Evolutionary conservation across 2,113 vertebrate genomes (phyloP).

Genomic region (Ia io): DNA sequence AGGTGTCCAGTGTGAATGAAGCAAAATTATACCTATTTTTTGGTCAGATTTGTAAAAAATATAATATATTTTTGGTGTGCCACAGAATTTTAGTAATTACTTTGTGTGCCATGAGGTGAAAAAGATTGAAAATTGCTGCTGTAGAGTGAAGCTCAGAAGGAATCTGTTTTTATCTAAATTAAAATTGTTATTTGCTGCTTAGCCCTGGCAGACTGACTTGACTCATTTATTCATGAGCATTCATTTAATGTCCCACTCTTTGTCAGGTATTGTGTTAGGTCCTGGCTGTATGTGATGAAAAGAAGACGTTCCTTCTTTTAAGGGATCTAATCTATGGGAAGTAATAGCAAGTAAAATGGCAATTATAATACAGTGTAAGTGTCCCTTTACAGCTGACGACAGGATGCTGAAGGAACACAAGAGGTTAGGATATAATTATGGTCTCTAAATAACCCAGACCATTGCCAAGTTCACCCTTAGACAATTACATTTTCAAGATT

Average conservation of each 20-base stretch:
- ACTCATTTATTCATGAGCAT: conserved; percentile 20
- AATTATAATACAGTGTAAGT: not conserved
- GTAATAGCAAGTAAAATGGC: not conserved
- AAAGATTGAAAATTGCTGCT: not conserved
- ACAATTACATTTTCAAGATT: not conserved
- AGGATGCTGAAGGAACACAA: not conserved
- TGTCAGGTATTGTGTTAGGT: not conserved
- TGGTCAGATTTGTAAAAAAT: not conserved
- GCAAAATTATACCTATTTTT: not conserved
- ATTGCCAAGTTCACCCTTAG: not conserved
- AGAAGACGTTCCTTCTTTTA: conserved; percentile 13
- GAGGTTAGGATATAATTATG: not conserved
- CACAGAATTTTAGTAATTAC: not conserved
- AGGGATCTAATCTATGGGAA: conserved; percentile 22
- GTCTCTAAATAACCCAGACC: not conserved
- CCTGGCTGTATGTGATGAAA: conserved; percentile 2
- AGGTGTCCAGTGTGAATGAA: not conserved
- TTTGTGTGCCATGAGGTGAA: not conserved
- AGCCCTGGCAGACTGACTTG: not conserved
- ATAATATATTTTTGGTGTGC: not conserved
- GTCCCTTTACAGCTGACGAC: not conserved
- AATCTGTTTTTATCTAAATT: conserved; percentile 37
- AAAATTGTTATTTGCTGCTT: not conserved
- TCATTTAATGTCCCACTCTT: not conserved
- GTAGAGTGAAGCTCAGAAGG: conserved; percentile 10